Base-by-base conservation (phyloP, 2,797 vertebrate species). In the Arnoldichthys spilopterus region DNA sequence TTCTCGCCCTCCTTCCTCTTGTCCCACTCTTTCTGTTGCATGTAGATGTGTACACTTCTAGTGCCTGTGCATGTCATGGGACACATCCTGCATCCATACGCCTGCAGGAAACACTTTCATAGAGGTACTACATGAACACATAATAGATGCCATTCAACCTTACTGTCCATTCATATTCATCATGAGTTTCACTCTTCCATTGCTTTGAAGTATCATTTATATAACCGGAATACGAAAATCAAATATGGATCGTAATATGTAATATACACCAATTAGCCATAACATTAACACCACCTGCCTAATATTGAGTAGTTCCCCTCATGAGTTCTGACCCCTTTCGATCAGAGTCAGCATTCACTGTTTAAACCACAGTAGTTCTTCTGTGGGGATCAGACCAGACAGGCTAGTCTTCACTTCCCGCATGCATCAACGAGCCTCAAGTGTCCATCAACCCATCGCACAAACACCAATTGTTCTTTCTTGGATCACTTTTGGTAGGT, bases 51-150 rank as follows among this genome's bases (percentile, higher is more conserved):
- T 22, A 30, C 20, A 13, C 13, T 4, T 54, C 20, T 22, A 6
- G 49, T 16, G 56, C 0, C 24, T 56, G 8, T 16, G 6, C 34
- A 30, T 56, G 30, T 28, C 4, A 13, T 26, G n/a, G 22, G 40
- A 32, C 8, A 16, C 26, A 20, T 7, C 0, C 11, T 22, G 18
- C 24, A 51, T 82, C 53, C 34, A 68, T 58, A 64, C 61, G 64
- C 34, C 64, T 63, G 20, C 13, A 68, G 76, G 77, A 69, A 77
- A 73, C 24, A 22, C 53, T 78, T 64, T 54, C 3, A 70, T 30
- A 11, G 53, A 74, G 47, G 53, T 75, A 20, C 26, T 70, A 22
- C 54, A n/a, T 62, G 62, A 69, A 45, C 15, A 51, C 18, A 51
- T 54, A 79, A 62, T 61, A 47, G 49, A 40, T 47, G 68, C 20